These are phyloP conservation scores for Apaloderma vittatum DNA, from an alignment of 2,113 vertebrate genomes.

Conservation along the genomic window DNA sequence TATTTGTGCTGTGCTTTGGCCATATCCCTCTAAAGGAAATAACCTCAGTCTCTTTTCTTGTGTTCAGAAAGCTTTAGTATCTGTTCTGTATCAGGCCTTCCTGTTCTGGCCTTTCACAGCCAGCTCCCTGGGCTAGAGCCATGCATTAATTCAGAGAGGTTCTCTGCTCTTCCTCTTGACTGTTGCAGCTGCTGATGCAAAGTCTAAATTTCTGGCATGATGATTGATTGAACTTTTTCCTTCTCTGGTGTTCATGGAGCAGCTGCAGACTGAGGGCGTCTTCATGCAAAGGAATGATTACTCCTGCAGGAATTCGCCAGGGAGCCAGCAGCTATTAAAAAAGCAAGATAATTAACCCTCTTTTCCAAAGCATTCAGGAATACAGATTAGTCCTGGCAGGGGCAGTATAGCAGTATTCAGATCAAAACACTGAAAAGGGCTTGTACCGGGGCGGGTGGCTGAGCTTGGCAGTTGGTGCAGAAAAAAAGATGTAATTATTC, in stretches of 20 bases:
- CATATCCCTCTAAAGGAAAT: background rate
- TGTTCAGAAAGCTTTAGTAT: background rate
- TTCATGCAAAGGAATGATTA: background rate
- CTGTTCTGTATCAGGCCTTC: background rate
- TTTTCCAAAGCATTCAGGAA: background rate
- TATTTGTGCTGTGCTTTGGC: background rate
- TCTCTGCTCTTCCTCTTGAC: background rate
- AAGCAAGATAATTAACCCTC: conserved; percentile 20
- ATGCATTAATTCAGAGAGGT: background rate
- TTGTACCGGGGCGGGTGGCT: background rate
- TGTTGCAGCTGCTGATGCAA: background rate
- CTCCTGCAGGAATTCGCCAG: background rate
- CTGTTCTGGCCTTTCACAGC: background rate
- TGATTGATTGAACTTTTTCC: background rate
- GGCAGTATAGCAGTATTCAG: background rate
- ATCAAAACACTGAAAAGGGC: background rate
- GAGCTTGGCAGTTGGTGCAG: background rate
- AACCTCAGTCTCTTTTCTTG: conserved; percentile 9
- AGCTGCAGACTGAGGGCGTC: conserved; percentile 20
- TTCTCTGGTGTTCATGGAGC: background rate
- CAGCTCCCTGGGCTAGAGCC: background rate
- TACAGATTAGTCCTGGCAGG: background rate
- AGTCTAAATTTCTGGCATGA: background rate
- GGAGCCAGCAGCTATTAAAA: background rate
- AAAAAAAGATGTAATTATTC: background rate